Evolutionary conservation across 2,888 invertebrate species (phyloP), one percentile per base, ranked within the genome.

Genomic region (Peribatodes rhomboidaria): DNA sequence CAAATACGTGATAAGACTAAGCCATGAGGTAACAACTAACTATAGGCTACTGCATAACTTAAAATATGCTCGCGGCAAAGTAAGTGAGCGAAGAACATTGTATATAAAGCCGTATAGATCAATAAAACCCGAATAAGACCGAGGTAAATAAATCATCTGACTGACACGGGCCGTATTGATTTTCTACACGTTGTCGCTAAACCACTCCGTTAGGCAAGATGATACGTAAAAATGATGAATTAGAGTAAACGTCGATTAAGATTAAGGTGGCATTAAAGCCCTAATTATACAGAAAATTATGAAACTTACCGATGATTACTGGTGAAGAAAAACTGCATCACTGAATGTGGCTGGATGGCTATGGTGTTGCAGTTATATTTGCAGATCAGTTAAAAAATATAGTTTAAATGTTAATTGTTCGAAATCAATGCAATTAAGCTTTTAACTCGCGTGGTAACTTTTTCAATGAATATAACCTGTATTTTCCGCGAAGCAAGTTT

Each of bases 61-160:
- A 70, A 66, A 76, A 74, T 76, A 72, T 61, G 62, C 53, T 7
- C 35, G 54, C 42, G 49, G 47, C 46, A 53, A 49, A 52, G 52
- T 57, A 44, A 56, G 49, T 46, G 46, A 50, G 16, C 14, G 9
- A 54, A 66, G 61, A 63, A 61, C 62, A 57, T 47, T 58, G 35
- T 65, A 64, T 67, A 65, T 41, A 61, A 64, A 46, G 6, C 70
- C 27, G 53, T 46, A 44, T 56, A 73, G 71, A 79, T 79, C 78
- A 59, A 78, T 82, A 78, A 68, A 71, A 68, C 65, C 59, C 50
- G 49, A 60, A 49, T 58, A 56, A 37, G 55, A 49, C 53, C 10
- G 70, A 73, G 63, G 72, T 79, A 81, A 80, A 83, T 79, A 80
- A 73, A 78, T 69, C 62, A 68, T 69, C 41, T 37, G 20, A 46